These are phyloP conservation scores for Heterodera carotae DNA, from an alignment of 1,140 invertebrate species.

Conservation along the genomic window DNA sequence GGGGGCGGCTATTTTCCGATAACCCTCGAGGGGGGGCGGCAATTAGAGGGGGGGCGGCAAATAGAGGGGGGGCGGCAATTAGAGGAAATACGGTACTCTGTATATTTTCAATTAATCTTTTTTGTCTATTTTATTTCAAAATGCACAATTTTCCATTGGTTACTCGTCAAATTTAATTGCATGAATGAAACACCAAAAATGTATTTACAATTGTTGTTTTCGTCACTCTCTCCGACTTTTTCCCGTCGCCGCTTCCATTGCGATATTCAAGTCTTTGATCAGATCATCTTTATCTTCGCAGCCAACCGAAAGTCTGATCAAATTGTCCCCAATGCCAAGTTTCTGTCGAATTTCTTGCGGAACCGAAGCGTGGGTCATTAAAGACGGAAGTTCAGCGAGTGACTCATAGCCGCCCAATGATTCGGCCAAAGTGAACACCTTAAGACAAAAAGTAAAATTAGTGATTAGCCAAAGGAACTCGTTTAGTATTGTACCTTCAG, in stretches of 20 bases:
- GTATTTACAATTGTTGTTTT: neutral
- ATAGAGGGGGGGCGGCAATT: too few relatives aligned
- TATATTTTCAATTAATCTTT: too few relatives aligned
- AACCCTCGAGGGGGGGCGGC: too few relatives aligned
- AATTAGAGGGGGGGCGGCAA: too few relatives aligned
- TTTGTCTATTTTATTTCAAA: too few relatives aligned
- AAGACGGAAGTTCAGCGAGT: constrained; percentile 68
- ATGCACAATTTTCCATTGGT: too few relatives aligned
- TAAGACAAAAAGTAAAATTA: neutral
- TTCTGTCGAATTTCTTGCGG: constrained; percentile 71
- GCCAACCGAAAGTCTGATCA: constrained; percentile 88
- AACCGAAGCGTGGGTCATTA: constrained; percentile 58
- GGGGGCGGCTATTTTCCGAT: too few relatives aligned
- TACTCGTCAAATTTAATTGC: too few relatives aligned
- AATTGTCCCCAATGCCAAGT: constrained; percentile 82
- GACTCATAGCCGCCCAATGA: constrained; percentile 69
- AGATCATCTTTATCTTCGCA: constrained; percentile 85
- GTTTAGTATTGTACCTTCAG: constrained; percentile 56
- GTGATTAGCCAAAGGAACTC: too few relatives aligned
- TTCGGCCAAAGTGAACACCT: constrained; percentile 68
- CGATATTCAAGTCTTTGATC: constrained; percentile 78
- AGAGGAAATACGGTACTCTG: too few relatives aligned
- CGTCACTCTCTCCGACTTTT: neutral
- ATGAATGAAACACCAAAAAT: too few relatives aligned
- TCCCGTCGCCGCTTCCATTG: constrained; percentile 30